phyloP scores from a whole-genome alignment of 2,113 vertebrate species.

The Pan troglodytes region DNA sequence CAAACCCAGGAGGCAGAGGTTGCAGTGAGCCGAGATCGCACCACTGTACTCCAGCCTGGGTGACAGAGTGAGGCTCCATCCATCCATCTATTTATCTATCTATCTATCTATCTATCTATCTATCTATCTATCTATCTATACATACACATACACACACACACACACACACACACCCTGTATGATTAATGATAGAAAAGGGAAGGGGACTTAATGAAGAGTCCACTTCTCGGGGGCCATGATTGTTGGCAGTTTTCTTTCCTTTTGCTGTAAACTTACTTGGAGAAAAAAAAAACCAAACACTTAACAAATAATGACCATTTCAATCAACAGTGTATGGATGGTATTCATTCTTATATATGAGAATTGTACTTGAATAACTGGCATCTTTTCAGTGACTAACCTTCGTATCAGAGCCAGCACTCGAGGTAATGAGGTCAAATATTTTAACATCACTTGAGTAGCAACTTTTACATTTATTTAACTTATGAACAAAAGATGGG shows the following conservation, averaged over 20 bases:
- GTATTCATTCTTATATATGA: background rate
- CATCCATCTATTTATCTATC: too few species aligned
- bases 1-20: too few species aligned
- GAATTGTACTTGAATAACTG: background rate
- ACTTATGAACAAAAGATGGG: constrained; percentile 66
- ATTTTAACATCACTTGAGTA: constrained; percentile 44
- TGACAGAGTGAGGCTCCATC: too few species aligned
- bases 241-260: background rate
- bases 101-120: too few species aligned
- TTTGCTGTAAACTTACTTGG: background rate
- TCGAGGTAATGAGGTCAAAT: constrained; percentile 59
- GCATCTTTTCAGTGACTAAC: background rate
- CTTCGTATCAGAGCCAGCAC: background rate
- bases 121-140: too few species aligned
- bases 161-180: background rate
- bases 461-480: constrained; percentile 74
- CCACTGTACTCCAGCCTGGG: too few species aligned
- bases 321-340: background rate
- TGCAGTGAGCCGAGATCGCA: too few species aligned
- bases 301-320: background rate
- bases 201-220: background rate
- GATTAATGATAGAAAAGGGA: background rate
- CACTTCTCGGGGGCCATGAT: background rate
- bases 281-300: background rate
- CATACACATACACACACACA: too few species aligned